Evolutionary conservation across 2,797 vertebrate species (phyloP), one percentile per base, ranked within the genome.

Genomic region (Echeneis naucrates): DNA sequence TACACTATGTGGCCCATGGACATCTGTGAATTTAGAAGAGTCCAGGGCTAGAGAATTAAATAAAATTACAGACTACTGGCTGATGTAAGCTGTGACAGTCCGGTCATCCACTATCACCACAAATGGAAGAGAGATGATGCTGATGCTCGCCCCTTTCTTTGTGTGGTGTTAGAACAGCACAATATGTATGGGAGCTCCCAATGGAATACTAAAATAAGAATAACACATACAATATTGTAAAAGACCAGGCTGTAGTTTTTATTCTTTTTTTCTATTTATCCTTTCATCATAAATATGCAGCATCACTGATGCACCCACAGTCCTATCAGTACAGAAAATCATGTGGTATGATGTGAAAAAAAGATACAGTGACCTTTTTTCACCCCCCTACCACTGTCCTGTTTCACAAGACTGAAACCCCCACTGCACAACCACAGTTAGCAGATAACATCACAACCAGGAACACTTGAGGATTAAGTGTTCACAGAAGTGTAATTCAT

Each of bases 401-500:
- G 33, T 16, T 57, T 35, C 3, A 72, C 27, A 42, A 24, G 33
- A 64, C 38, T 27, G n/a, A 14, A 68, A 73, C 10, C 27, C 32
- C 19, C n/a, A 26, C 8, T 33, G 59, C 61, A 23, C 44, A 61
- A 51, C 40, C 23, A 30, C 54, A 35, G 35, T 55, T 23, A 72
- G 65, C 32, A 51, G 21, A 69, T 68, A 76, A 68, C 47, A 70
- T 76, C 68, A 61, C 56, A 55, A n/a, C 5, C 55, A 50, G 8
- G 26, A 68, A 21, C 53, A 51, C 52, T 32, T 44, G 23, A 35
- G 56, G 52, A 75, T 75, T 78, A 69, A 62, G 52, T 42, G 69
- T 30, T 72, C 58, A 40, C 71, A 75, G 23, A 78, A 57, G 50
- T 26, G 38, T 23, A 27, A 44, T 76, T 76, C 7, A 64, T 78